Evolutionary conservation across 1,140 invertebrate species (phyloP).

Genomic region (Neodiprion pinetum): DNA sequence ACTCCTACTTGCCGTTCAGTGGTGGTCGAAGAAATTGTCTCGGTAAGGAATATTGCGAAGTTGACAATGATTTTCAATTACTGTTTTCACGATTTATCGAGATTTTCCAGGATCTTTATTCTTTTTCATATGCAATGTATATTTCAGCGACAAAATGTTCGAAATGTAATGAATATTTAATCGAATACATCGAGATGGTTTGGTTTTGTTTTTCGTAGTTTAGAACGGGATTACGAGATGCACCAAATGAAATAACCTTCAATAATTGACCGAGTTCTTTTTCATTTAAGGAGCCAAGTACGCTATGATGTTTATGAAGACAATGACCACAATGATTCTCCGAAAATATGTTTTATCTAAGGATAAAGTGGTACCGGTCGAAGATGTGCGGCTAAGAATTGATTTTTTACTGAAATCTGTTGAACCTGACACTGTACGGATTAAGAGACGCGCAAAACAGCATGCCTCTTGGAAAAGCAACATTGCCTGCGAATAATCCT

Average conservation of each 20-base stretch:
- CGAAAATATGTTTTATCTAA: background rate
- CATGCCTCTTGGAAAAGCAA: too few species aligned
- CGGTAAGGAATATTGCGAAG: conserved; percentile 5
- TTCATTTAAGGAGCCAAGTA: background rate
- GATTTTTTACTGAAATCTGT: background rate
- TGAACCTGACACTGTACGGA: background rate
- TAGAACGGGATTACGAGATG: too few species aligned
- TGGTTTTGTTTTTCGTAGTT: too few species aligned
- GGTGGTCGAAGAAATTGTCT: conserved; percentile 28
- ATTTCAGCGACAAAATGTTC: too few species aligned
- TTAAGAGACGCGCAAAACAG: background rate
- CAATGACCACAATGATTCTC: background rate
- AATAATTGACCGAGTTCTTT: background rate
- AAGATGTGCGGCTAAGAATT: background rate
- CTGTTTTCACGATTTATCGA: background rate
- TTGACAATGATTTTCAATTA: background rate
- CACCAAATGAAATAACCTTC: too few species aligned
- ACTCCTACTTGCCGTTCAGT: conserved; percentile 23
- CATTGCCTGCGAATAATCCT: too few species aligned
- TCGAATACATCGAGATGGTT: too few species aligned
- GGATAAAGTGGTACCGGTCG: background rate
- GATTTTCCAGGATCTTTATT: too few species aligned
- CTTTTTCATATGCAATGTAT: too few species aligned
- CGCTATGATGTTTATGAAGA: background rate
- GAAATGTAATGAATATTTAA: too few species aligned